A percentile compares a stretch with the other conserved stretches of the same genome.
Conservation (phyloP, 1,140 invertebrate species). For the Drosophila hydei region DNA sequence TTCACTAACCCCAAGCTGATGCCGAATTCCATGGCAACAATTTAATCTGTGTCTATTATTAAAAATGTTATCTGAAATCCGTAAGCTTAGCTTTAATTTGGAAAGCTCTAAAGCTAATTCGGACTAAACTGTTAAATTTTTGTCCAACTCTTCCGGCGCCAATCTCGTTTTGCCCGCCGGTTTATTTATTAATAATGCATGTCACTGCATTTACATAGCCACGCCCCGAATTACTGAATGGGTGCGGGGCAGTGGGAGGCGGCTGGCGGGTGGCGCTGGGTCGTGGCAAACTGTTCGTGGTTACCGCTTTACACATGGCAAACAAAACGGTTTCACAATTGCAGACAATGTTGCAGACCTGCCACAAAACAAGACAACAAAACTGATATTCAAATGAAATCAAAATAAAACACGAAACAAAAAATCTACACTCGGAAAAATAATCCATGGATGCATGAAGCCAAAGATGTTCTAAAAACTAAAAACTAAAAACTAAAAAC, state of each 20-base stretch:
- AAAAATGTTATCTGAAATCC: not conserved
- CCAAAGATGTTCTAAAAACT: too few relatives aligned
- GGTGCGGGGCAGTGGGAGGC: not conserved
- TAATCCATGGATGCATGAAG: too few relatives aligned
- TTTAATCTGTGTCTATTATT: not conserved
- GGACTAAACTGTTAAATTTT: conserved; percentile 18
- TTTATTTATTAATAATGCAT: conserved; percentile 53
- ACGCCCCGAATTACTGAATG: not conserved
- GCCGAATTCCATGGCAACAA: too few relatives aligned
- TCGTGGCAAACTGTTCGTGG: conserved; percentile 31
- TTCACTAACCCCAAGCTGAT: too few relatives aligned
- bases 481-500: too few relatives aligned
- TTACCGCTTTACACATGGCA: conserved; percentile 38
- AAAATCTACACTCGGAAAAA: conserved; percentile 2
- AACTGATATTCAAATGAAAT: not conserved
- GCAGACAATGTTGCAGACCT: conserved; percentile 36
- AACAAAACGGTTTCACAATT: conserved; percentile 46
- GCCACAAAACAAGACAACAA: conserved; percentile 25
- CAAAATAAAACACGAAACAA: not conserved
- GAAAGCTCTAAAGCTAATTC: conserved; percentile 28
- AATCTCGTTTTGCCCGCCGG: not conserved
- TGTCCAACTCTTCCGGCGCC: too few relatives aligned
- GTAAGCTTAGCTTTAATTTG: conserved; percentile 2
- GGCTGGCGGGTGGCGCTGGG: not conserved
- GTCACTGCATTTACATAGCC: conserved; percentile 41